Conservation (phyloP, 2,113 vertebrate genomes). For the Megalops atlanticus region DNA sequence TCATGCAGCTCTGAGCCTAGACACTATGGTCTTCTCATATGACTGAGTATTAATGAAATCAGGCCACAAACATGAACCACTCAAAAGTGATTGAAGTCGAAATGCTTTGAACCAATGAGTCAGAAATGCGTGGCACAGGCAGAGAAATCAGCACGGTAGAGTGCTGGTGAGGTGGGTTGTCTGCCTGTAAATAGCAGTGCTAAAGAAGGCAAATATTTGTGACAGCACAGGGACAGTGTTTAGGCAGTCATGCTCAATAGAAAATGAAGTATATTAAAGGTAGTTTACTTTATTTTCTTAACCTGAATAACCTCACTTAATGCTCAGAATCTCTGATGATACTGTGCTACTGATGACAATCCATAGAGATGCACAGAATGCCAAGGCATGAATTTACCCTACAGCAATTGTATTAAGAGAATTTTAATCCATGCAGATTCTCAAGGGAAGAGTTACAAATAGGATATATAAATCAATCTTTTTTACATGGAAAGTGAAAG, state of each 20-base stretch:
- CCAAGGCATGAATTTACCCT: constrained; percentile 32
- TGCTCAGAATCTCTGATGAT: constrained; percentile 48
- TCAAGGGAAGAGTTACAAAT: constrained; percentile 53
- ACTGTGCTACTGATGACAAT: constrained; percentile 43
- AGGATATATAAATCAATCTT: constrained; percentile 51
- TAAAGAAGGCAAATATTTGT: constrained; percentile 54
- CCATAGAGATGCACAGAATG: constrained; percentile 41
- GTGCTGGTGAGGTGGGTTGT: constrained; percentile 58
- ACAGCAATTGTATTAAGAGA: constrained; percentile 40
- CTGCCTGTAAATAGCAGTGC: constrained; percentile 50
- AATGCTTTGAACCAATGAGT: constrained; percentile 22
- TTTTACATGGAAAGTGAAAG: constrained; percentile 40
- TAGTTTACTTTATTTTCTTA: constrained; percentile 49
- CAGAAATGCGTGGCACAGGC: not conserved
- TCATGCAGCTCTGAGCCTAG: not conserved
- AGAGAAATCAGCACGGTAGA: not conserved
- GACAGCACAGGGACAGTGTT: constrained; percentile 45
- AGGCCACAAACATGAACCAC: constrained; percentile 16
- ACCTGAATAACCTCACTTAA: no score
- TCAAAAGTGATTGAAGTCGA: constrained; percentile 8
- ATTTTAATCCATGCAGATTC: constrained; percentile 45
- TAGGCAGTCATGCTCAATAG: no score
- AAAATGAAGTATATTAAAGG: no score
- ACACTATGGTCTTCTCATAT: not conserved
- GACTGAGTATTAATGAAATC: constrained; percentile 8